Base-by-base conservation (phyloP, 1,140 invertebrate genomes). In the Laupala kohalensis region DNA sequence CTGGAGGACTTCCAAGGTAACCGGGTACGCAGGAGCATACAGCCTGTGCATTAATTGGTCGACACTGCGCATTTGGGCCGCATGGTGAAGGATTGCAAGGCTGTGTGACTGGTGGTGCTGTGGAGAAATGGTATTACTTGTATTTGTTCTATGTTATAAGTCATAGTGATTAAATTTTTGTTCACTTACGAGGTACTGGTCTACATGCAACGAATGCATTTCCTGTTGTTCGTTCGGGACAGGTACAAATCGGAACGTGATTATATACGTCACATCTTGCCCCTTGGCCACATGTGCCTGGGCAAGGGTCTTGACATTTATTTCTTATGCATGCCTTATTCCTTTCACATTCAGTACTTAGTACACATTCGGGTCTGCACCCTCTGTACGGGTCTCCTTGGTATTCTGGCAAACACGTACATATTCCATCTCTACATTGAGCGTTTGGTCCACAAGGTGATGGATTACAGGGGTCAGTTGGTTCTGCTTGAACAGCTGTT, bases 281-380 rank as follows among this genome's bases (percentile, higher is more conserved):
- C 69, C 77, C 76, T 15, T 74, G 74, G 24, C 78, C 78, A 69
- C 78, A 79, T 26, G 74, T 76, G 30, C 75, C 75, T 19, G 78
- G 73, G 30, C 80, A 81, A 3, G 80, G 80, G 73, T 80, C 77
- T 25, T 74, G 72, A 69, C 80, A 81, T 64, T 79, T 76, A 23
- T 76, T 75, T 29, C 78, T 74, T 19, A 79, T 73, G 67, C 79
- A 80, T 27, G 79, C 80, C 69, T 77, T 77, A 66, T 79, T 76
- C 74, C 85, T 84, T 13, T 86, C 79, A 78, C 90, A 92, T 76
- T 91, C 90, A 4, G 84, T 83, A 77, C 90, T 91, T 27, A 71
- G 72, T 12, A 74, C 70, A 72, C 78, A 79, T 72, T 77, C 76
- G 1, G 75, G 75, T 71, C 74, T 62, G 72, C 82, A 83, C 23